Percentiles rank a stretch among this genome's conserved stretches.
Evolutionary conservation across 2,113 vertebrate genomes (phyloP).

Genomic region (Rattus rattus): DNA sequence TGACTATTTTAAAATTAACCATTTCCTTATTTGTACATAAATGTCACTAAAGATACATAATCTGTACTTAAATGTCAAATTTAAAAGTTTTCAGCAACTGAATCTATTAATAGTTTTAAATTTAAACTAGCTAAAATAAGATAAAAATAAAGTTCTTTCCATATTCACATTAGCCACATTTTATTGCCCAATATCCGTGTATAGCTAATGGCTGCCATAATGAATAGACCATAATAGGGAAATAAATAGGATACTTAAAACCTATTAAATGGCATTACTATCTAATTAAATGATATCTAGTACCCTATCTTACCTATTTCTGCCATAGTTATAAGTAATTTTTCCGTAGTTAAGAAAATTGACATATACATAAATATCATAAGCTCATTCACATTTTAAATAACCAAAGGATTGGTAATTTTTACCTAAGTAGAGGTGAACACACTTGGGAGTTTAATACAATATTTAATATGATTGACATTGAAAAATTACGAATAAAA

Average conservation of each 20-base stretch:
- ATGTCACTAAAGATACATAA: conserved; percentile 9
- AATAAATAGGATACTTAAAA: conserved; percentile 65
- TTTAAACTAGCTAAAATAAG: conserved; percentile 22
- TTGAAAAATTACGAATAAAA: background rate
- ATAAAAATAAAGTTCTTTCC: conserved; percentile 3
- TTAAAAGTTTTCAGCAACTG: conserved; percentile 8
- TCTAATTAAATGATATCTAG: conserved; percentile 55
- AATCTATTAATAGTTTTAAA: conserved; percentile 40
- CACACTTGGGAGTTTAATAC: background rate
- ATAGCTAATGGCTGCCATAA: background rate
- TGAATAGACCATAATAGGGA: background rate
- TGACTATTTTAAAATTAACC: conserved; percentile 16
- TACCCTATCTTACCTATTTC: background rate
- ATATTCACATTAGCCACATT: background rate
- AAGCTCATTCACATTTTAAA: conserved; percentile 41
- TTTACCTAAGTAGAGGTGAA: background rate
- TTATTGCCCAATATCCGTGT: background rate
- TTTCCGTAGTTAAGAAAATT: conserved; percentile 40
- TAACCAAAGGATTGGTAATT: background rate
- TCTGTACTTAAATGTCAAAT: background rate
- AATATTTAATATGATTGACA: background rate
- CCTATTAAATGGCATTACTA: conserved; percentile 7
- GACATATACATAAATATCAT: background rate
- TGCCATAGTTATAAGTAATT: background rate
- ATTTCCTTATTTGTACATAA: conserved; percentile 13